These are phyloP conservation scores for Cybosia mesomella DNA, from an alignment of 2,888 invertebrate species.

Conservation along the genomic window DNA sequence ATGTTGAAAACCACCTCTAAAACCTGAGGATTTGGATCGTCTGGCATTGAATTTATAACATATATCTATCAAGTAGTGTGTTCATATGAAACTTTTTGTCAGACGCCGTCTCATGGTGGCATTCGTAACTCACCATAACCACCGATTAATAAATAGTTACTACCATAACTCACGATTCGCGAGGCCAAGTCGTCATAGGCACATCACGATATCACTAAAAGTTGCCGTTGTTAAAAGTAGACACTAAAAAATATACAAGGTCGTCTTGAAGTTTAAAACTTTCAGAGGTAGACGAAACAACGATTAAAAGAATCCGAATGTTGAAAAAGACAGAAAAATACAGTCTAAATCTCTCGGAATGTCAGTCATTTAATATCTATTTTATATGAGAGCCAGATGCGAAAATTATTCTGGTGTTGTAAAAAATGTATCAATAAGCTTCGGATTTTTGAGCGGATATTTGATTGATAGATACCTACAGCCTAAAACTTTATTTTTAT, in stretches of 20 bases:
- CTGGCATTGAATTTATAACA: slow-evolving; percentile 34
- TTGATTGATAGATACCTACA: slow-evolving; percentile 9
- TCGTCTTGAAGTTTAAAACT: slow-evolving; percentile 36
- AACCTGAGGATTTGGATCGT: slow-evolving; percentile 7
- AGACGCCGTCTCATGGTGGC: slow-evolving; percentile 25
- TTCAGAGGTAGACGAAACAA: slow-evolving; percentile 57
- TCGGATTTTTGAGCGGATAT: neutral
- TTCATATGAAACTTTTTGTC: slow-evolving; percentile 52
- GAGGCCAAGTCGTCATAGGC: slow-evolving; percentile 43
- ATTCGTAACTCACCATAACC: slow-evolving; percentile 47
- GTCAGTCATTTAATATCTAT: slow-evolving; percentile 37
- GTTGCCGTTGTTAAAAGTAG: slow-evolving; percentile 46
- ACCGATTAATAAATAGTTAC: no score
- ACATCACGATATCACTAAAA: slow-evolving; percentile 37
- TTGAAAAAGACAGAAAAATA: slow-evolving; percentile 40
- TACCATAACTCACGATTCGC: slow-evolving; percentile 46
- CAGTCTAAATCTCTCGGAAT: slow-evolving; percentile 39
- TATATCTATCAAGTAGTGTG: slow-evolving; percentile 19
- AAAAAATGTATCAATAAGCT: slow-evolving; percentile 41
- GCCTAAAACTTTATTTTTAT: neutral
- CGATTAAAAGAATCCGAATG: slow-evolving; percentile 46
- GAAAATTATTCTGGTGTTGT: slow-evolving; percentile 31
- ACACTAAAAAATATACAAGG: slow-evolving; percentile 45
- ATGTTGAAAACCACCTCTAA: neutral
- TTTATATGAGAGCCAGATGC: slow-evolving; percentile 42